Conservation (phyloP, 2,797 vertebrate genomes). For the Halcyon chelicuti region DNA sequence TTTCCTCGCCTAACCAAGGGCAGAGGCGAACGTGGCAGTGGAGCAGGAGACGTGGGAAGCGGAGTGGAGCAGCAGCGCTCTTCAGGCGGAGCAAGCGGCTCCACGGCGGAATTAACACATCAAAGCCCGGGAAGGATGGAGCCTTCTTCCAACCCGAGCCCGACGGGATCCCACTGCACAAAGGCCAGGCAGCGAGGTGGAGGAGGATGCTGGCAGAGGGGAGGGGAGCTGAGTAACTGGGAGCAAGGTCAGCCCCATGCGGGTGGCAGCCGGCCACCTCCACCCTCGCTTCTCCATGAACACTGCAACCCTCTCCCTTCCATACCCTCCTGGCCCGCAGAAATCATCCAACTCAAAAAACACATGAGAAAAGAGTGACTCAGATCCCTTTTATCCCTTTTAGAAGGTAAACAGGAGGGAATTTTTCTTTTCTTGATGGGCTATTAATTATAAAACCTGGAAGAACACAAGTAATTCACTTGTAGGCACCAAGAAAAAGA, state of each 20-base stretch:
- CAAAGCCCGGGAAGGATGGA: slow-evolving; percentile 46
- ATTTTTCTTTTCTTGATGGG: background rate
- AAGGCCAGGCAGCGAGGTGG: background rate
- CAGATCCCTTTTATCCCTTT: background rate
- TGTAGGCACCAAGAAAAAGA: background rate
- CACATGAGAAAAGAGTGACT: background rate
- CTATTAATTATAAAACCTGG: background rate
- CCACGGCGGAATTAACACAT: slow-evolving; percentile 64
- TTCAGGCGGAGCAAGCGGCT: slow-evolving; percentile 29
- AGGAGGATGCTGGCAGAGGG: background rate
- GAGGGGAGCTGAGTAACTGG: fast-evolving
- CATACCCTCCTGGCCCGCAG: fast-evolving
- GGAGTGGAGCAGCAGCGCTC: background rate
- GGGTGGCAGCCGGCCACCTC: background rate
- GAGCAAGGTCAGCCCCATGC: background rate
- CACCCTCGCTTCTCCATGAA: background rate
- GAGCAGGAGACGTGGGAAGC: background rate
- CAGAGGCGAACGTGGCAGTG: background rate
- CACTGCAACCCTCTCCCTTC: background rate
- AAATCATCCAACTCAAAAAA: background rate
- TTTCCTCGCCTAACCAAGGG: background rate
- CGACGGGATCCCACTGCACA: background rate
- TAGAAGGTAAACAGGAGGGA: background rate
- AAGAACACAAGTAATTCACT: background rate
- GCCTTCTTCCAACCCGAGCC: background rate